phyloP scores from a whole-genome alignment of 2,888 invertebrate species.

The Mimachlamys varia region DNA sequence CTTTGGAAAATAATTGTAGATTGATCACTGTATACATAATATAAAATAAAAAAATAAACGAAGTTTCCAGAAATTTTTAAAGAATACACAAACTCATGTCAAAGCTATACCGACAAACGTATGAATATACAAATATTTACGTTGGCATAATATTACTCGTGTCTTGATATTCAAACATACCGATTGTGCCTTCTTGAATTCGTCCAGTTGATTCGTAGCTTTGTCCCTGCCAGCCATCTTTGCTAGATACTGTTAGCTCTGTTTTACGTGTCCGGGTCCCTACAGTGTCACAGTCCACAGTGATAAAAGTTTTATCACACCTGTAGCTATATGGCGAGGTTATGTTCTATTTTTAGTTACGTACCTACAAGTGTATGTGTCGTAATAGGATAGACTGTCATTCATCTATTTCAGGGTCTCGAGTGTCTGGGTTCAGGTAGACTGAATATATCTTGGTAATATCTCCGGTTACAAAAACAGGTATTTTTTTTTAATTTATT shows the following conservation, averaged over 20 bases:
- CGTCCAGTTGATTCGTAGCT: constrained; percentile 73
- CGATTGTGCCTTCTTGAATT: constrained; percentile 69
- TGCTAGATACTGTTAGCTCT: not conserved
- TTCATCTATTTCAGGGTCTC: not conserved
- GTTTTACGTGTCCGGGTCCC: not conserved
- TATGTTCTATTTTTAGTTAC: not conserved
- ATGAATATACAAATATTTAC: too few species aligned
- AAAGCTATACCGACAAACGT: too few species aligned
- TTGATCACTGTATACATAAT: too few species aligned
- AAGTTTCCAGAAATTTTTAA: too few species aligned
- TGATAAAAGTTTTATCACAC: not conserved
- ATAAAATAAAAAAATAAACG: too few species aligned
- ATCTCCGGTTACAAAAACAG: too few species aligned
- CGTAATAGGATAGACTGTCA: not conserved
- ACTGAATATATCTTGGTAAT: too few species aligned
- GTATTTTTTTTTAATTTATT: too few species aligned
- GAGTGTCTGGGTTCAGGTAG: not conserved
- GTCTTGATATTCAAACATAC: constrained; percentile 56
- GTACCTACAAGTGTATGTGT: not conserved
- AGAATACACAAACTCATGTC: too few species aligned
- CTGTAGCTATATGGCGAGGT: not conserved
- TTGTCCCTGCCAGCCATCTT: constrained; percentile 74
- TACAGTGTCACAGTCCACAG: not conserved
- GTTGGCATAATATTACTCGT: too few species aligned
- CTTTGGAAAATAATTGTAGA: too few species aligned